phyloP scores from a whole-genome alignment of 2,797 vertebrate species.

The Pangasius djambal region DNA sequence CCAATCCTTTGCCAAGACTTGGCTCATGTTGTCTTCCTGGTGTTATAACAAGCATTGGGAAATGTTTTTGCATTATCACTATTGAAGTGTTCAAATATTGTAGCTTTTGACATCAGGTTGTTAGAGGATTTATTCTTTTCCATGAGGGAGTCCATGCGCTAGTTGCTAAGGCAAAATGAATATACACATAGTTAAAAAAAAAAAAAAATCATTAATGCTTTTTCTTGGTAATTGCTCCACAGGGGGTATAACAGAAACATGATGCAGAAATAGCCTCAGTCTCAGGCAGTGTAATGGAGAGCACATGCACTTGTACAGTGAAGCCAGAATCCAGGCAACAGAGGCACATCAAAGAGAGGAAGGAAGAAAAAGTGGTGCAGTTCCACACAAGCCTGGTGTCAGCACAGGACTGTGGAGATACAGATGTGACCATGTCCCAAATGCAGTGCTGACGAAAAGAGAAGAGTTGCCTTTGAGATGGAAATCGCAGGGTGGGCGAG shows the following conservation, averaged over 20 bases:
- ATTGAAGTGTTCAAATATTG: not conserved
- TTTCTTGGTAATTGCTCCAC: slow-evolving; percentile 24
- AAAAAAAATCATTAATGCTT: not conserved
- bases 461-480: slow-evolving; percentile 61
- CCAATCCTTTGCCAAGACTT: not conserved
- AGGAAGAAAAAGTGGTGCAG: slow-evolving; percentile 16
- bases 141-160: not conserved
- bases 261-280: slow-evolving; percentile 23
- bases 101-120: not conserved
- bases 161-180: not conserved
- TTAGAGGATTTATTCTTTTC: slow-evolving; percentile 9
- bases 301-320: slow-evolving; percentile 16
- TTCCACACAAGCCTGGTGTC: slow-evolving; percentile 27
- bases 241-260: not conserved
- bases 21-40: not conserved
- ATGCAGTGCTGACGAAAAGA: slow-evolving; percentile 43
- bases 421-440: slow-evolving; percentile 56
- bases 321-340: slow-evolving; percentile 20
- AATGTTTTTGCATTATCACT: not conserved
- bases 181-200: not conserved
- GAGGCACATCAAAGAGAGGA: slow-evolving; percentile 34
- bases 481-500: slow-evolving; percentile 58
- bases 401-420: slow-evolving; percentile 36
- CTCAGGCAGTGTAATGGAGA: slow-evolving; percentile 7
- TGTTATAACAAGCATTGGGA: not conserved